Evolutionary conservation across 2,888 invertebrate genomes (phyloP).

Genomic region (Drosophila hamatofila): DNA sequence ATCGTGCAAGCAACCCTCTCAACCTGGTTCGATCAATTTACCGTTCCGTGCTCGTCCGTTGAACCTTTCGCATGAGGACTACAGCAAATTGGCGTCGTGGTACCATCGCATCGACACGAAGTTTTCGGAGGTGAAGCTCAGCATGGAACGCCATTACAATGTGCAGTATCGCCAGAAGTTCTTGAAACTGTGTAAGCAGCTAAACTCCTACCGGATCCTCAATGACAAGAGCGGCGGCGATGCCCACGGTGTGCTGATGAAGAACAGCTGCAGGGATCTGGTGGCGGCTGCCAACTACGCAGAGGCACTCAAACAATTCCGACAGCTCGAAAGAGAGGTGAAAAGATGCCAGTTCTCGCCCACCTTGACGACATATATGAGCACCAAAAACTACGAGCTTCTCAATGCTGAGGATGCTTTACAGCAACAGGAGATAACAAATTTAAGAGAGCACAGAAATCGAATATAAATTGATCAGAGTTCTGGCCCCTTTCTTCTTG

Average conservation of each 20-base stretch:
- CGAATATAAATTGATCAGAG: conserved; percentile 7
- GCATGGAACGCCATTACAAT: conserved; percentile 61
- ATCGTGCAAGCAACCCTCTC: background rate
- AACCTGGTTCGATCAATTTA: background rate
- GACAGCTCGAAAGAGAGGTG: conserved; percentile 53
- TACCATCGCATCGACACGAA: conserved; percentile 66
- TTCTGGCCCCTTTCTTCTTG: background rate
- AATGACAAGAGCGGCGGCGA: conserved; percentile 56
- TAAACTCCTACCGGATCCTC: conserved; percentile 19
- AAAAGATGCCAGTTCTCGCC: conserved; percentile 40
- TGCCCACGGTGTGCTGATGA: conserved; percentile 11
- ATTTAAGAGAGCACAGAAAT: conserved; percentile 36
- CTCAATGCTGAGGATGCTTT: conserved; percentile 45
- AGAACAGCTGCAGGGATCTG: conserved; percentile 19
- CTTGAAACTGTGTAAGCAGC: conserved; percentile 48
- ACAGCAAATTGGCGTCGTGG: conserved; percentile 63
- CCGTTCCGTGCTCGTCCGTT: conserved; percentile 8
- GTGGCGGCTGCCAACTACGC: conserved; percentile 33
- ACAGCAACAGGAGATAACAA: conserved; percentile 51
- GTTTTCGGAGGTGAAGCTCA: conserved; percentile 43
- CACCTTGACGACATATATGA: conserved; percentile 59
- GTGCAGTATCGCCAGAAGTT: conserved; percentile 51
- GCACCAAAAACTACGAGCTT: conserved; percentile 67
- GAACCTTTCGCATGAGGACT: conserved; percentile 48
- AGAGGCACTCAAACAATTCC: conserved; percentile 47